Evolutionary conservation across 2,888 invertebrate species (phyloP).

Genomic region (Cremastinae sp.): DNA sequence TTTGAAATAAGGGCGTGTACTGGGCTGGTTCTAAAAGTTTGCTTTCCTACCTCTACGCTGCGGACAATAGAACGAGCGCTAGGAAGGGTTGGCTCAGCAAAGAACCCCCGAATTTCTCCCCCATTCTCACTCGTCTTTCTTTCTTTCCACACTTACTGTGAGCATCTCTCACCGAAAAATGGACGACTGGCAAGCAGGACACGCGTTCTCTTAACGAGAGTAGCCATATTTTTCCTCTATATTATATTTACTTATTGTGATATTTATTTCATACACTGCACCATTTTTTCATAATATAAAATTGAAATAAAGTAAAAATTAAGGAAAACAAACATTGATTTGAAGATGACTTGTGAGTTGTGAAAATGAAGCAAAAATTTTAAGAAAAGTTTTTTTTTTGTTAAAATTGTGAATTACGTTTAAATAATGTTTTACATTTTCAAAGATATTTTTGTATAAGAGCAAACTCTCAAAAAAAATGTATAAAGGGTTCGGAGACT

Average conservation of each 20-base stretch:
- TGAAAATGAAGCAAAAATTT: too few species aligned
- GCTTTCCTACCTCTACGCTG: slow-evolving; percentile 38
- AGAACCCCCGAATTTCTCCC: slow-evolving; percentile 29
- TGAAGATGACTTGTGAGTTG: too few species aligned
- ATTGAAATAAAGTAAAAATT: too few species aligned
- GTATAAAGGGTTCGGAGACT: too few species aligned
- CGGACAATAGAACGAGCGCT: slow-evolving; percentile 11
- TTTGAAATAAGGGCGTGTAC: slow-evolving; percentile 50
- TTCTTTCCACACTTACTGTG: slow-evolving; percentile 19
- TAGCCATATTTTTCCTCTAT: slow-evolving; percentile 31
- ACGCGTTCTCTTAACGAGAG: slow-evolving; percentile 39
- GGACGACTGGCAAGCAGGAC: slow-evolving; percentile 34
- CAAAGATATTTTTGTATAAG: too few species aligned
- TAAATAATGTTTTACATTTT: too few species aligned
- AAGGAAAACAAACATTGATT: too few species aligned
- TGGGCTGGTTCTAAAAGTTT: slow-evolving; percentile 33
- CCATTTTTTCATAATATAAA: too few species aligned
- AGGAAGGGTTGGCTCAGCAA: slow-evolving; percentile 56
- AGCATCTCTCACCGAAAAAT: slow-evolving; percentile 43
- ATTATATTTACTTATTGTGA: not conserved
- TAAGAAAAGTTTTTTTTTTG: too few species aligned
- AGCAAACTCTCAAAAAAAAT: too few species aligned
- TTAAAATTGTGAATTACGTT: too few species aligned
- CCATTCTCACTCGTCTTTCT: slow-evolving; percentile 4
- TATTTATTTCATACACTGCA: too few species aligned